Conservation (phyloP, 2,797 vertebrate genomes). For the Heteromormyrus szaboi region DNA sequence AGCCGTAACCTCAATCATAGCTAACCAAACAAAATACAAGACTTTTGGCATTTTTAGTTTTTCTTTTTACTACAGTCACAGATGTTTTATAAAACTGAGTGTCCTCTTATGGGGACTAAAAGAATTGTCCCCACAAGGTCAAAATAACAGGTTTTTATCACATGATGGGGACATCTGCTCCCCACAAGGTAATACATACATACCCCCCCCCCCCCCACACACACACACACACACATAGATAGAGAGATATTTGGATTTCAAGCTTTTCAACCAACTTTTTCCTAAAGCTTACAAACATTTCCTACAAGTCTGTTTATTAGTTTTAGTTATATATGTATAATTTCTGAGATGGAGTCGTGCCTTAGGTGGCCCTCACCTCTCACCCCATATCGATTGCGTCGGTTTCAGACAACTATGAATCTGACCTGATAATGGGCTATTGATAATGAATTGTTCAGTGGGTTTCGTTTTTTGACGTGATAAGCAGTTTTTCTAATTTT, state of each 20-base stretch:
- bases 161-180: neutral
- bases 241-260: too few species aligned
- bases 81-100: neutral
- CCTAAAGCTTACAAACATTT: neutral
- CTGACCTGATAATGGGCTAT: neutral
- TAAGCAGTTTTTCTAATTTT: neutral
- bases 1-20: neutral
- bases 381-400: neutral
- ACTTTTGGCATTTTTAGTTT: neutral
- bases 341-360: neutral
- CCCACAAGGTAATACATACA: too few species aligned
- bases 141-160: neutral
- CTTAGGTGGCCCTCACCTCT: neutral
- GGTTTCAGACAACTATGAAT: neutral
- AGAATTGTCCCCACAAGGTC: neutral
- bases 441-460: neutral
- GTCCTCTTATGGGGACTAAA: neutral
- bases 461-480: neutral
- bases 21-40: neutral
- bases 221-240: neutral
- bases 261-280: neutral
- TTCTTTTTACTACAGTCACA: neutral
- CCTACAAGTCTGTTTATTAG: neutral
- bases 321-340: neutral
- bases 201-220: neutral